Base-by-base conservation (phyloP, 2,888 invertebrate genomes). In the Dryadula phaetusa region DNA sequence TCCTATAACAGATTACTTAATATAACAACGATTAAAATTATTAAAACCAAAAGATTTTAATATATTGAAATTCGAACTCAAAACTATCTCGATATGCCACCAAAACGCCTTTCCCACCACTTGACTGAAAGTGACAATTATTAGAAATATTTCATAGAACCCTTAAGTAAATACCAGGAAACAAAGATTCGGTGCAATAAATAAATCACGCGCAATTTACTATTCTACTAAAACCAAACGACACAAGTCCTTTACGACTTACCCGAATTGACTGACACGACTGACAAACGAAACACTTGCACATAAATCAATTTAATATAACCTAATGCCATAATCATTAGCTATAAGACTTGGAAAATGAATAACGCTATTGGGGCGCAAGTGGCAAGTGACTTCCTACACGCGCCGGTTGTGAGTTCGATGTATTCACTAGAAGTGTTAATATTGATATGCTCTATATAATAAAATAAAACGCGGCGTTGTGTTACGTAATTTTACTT, bases 271-370 rank as follows among this genome's bases (percentile, higher is more conserved):
- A 78, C 78, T 83, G 84, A 86, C 85, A 83, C 79, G 76, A 78
- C 78, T 83, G 84, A 86, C 85, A 83, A 85, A 87, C 86, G 82
- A 75, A 83, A 82, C 77, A 74, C 80, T 82, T 82, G 80, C 85
- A 71, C 81, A 85, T 92, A 91, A 91, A 91, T 91, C 90, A 91
- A 86, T 88, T 88, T 89, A 86, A 87, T 88, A 85, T 62, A 25
- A 62, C 28, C 69, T 61, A 66, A 70, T 86, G 90, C 90, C 90
- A 90, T 90, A 84, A 85, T 81, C 77, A 78, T 74, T 73, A 74
- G 74, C 69, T 71, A 70, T 53, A 66, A 62, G 66, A 67, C 62
- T 56, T 68, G 53, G 58, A 40, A 16, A 60, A 28, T 28, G 16
- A 20, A n/a, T 53, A n/a, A n/a, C n/a, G n/a, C n/a, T n/a, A n/a